phyloP scores from a whole-genome alignment of 2,113 vertebrate genomes.

The Ochotona curzoniae region DNA sequence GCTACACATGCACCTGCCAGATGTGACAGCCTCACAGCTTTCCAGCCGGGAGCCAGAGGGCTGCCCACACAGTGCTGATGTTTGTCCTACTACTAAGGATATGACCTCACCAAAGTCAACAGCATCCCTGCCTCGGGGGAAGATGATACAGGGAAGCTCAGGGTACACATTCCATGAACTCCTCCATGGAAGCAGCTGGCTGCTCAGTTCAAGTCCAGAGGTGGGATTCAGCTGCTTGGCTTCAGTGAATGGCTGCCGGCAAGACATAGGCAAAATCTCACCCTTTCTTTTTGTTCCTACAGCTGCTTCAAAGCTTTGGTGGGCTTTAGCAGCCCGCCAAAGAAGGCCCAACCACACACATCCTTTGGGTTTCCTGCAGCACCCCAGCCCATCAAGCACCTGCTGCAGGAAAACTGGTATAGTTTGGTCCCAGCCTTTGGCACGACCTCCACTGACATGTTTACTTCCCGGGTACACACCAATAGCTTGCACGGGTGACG shows the following conservation, averaged over 20 bases:
- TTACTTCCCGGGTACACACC: background rate
- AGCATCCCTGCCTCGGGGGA: background rate
- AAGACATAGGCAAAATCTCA: background rate
- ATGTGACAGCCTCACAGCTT: background rate
- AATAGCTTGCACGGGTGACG: rapidly evolving
- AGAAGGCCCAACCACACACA: background rate
- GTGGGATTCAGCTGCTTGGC: rapidly evolving
- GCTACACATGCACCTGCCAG: background rate
- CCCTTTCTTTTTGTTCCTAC: rapidly evolving
- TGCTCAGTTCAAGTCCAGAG: background rate
- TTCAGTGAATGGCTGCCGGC: background rate
- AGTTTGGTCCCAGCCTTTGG: background rate
- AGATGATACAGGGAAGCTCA: background rate
- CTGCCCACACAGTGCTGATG: background rate
- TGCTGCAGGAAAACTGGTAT: background rate
- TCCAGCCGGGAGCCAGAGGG: background rate
- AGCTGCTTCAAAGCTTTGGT: background rate
- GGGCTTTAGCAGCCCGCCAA: background rate
- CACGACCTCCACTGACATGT: no score
- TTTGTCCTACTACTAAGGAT: background rate
- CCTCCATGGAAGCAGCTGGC: background rate
- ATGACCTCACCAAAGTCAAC: background rate
- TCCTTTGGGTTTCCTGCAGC: background rate
- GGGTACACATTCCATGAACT: background rate
- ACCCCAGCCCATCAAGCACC: background rate